Evolutionary conservation across 2,113 vertebrate species (phyloP), one percentile per base, ranked within the genome.

Genomic region (Eolophus roseicapilla): DNA sequence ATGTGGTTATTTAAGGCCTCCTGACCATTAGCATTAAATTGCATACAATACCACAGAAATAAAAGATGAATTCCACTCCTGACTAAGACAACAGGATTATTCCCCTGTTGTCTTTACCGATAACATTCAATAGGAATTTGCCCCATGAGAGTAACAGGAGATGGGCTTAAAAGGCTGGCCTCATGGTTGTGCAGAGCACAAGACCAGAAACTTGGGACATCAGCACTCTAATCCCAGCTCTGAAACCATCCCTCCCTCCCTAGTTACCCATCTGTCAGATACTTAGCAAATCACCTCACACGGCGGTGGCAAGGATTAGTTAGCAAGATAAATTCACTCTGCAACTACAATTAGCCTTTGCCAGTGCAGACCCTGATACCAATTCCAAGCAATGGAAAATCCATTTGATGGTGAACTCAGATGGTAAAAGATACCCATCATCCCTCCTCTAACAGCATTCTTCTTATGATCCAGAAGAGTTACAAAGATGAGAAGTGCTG

Each of bases 271-370:
- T 92, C 90, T 96, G 90, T 76, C 81, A 93, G 46, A 93, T 46
- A 76, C 47, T 96, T 76, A 86, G 69, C 49, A 92, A 92, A 91
- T 84, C 88, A 92, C 86, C 39, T 95, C 64, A 60, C 31, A 65
- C 53, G 25, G 65, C 95, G 62, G 69, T 73, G 52, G 77, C 70
- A 90, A 69, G 77, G 90, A 95, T 95, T 92, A 96, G 88, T 73
- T 71, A 87, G 62, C 33, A 86, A 86, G 86, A 88, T 62, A 77
- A 82, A 91, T 82, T 90, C 25, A 17, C 73, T 83, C 82, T 55
- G 41, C 62, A 70, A 65, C 39, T 65, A 64, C 65, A 75, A 75
- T 62, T 74, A 81, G 77, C 57, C 37, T 68, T 69, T 82, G 60
- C 80, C 90, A 94, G 27, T 64, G 49, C 8, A 75, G n/a, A 92